Evolutionary conservation across 2,888 invertebrate species (phyloP).

Genomic region (Netelia melanura): DNA sequence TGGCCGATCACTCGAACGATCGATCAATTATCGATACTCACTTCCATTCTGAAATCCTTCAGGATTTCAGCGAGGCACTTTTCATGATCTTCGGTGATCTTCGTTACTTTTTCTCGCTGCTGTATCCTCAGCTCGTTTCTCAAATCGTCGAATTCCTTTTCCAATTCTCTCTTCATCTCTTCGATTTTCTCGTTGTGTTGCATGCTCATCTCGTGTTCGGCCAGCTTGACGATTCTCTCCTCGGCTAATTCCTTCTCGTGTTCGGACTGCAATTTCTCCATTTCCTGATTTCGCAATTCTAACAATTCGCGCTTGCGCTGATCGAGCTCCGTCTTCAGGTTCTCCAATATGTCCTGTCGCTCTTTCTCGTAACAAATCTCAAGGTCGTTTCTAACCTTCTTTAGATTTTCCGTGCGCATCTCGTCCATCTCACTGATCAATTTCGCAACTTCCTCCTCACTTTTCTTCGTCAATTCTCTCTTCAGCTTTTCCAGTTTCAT

Average conservation of each 20-base stretch:
- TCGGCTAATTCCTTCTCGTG: constrained; percentile 84
- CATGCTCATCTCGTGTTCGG: constrained; percentile 79
- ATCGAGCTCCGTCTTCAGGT: constrained; percentile 85
- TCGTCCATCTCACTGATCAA: constrained; percentile 80
- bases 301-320: constrained; percentile 84
- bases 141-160: constrained; percentile 82
- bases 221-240: constrained; percentile 78
- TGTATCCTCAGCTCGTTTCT: constrained; percentile 77
- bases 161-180: constrained; percentile 86
- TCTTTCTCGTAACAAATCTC: constrained; percentile 83
- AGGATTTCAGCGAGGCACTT: constrained; percentile 81
- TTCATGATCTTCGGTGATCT: constrained; percentile 84
- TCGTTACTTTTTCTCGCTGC: constrained; percentile 81
- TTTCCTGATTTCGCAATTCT: constrained; percentile 85
- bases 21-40: constrained; percentile 78
- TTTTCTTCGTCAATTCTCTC: constrained; percentile 85
- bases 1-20: neutral
- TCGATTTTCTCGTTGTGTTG: constrained; percentile 87
- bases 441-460: constrained; percentile 79
- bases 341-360: constrained; percentile 83
- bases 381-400: constrained; percentile 79
- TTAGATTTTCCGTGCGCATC: constrained; percentile 77
- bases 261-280: constrained; percentile 86
- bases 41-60: constrained; percentile 88
- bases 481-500: constrained; percentile 85